phyloP scores from a whole-genome alignment of 1,140 invertebrate species.

The Heliconius congener region DNA sequence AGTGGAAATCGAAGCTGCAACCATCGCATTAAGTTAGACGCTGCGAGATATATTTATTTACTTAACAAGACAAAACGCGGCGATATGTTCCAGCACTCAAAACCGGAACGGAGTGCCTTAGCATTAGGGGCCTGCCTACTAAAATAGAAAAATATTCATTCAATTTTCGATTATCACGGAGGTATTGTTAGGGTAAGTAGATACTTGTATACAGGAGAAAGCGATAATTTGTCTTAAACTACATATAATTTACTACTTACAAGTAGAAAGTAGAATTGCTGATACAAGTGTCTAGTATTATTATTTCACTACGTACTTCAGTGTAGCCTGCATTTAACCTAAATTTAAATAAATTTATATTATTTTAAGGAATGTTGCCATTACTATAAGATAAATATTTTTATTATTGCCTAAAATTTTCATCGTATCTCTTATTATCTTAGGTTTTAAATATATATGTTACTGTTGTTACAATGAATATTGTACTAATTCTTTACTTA shows the following conservation, averaged over 20 bases:
- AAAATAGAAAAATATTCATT: no score
- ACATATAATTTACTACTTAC: constrained; percentile 8
- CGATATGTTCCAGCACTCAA: no score
- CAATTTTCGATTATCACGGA: no score
- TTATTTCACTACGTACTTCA: not conserved
- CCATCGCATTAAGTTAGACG: no score
- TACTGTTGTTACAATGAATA: not conserved
- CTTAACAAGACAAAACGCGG: no score
- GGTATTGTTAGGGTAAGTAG: not conserved
- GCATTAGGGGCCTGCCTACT: no score
- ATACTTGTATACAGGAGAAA: not conserved
- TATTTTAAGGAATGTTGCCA: not conserved
- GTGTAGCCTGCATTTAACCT: not conserved
- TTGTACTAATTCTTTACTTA: no score
- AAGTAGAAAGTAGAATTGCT: constrained; percentile 4
- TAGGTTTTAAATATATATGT: not conserved
- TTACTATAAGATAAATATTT: not conserved
- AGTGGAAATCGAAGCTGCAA: no score
- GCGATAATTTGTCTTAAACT: constrained; percentile 10
- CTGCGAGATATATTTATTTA: no score
- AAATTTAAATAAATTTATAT: not conserved
- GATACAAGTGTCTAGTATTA: not conserved
- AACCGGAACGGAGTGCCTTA: no score
- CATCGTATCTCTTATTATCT: not conserved
- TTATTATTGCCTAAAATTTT: not conserved